Base-by-base conservation (phyloP, 2,797 vertebrate species). In the Triplophysa bombifrons region DNA sequence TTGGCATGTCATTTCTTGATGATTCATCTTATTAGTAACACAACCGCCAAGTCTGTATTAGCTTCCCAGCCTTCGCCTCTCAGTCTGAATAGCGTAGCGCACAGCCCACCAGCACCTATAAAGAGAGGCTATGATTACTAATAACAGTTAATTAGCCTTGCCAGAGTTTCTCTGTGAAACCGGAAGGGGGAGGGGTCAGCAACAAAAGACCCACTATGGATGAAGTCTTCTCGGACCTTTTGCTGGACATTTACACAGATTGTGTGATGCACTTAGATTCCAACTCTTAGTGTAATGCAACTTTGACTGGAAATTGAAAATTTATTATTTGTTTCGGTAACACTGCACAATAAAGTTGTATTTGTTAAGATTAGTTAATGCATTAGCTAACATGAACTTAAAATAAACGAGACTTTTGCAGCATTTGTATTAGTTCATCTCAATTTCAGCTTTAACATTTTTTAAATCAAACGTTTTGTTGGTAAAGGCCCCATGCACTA, bases 51-150 rank as follows among this genome's bases (percentile, higher is more conserved):
- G 22, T 77, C 84, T 87, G 83, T 85, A 72, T 85, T 88, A 75
- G 84, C 90, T 86, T 88, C 84, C 84, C 19, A 2, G 71, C 48
- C 69, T 80, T 82, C 87, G 56, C 84, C 84, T 90, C 87, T 89
- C 78, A 74, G 56, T 51, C 67, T 9, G 25, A 80, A 65, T 44
- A 5, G 77, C 78, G 13, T 56, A 82, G 78, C 70, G 85, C 87
- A 90, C 87, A 90, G 85, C 88, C 58, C 87, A 85, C 78, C 87
- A 85, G 80, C 87, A 85, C 81, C 82, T 76, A 80, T 90, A 90
- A 88, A 78, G 79, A 87, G 87, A 83, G 84, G 87, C 83, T 89
- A 87, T 87, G 83, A 90, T 88, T 84, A 88, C 85, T 88, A 89
- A 88, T 89, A 86, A 89, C 78, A 73, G 88, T 80, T 87, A 82